phyloP scores from a whole-genome alignment of 2,797 vertebrate species.

The Potorous gilbertii region DNA sequence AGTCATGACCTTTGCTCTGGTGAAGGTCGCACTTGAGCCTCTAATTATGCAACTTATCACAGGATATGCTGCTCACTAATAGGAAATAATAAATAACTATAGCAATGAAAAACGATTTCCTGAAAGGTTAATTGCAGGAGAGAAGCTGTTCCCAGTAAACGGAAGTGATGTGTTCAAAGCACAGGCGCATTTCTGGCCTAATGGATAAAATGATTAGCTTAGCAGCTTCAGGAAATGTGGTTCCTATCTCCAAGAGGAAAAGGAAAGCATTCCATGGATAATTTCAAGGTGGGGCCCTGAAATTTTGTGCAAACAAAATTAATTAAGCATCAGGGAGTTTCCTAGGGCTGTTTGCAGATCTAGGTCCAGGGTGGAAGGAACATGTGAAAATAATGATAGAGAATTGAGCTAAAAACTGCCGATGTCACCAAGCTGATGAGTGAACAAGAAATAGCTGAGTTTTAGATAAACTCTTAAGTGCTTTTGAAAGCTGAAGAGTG shows the following conservation, averaged over 20 bases:
- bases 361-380: slow-evolving; percentile 36
- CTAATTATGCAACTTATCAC: slow-evolving; percentile 69
- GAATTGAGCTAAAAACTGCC: slow-evolving; percentile 60
- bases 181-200: slow-evolving; percentile 65
- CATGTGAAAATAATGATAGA: slow-evolving; percentile 59
- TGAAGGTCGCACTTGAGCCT: slow-evolving; percentile 64
- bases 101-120: slow-evolving; percentile 81
- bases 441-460: background rate
- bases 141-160: slow-evolving; percentile 72
- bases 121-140: slow-evolving; percentile 77
- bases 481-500: slow-evolving; percentile 13
- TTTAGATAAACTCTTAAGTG: slow-evolving; percentile 17
- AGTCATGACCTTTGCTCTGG: slow-evolving; percentile 46
- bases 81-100: slow-evolving; percentile 85
- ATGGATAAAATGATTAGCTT: slow-evolving; percentile 70
- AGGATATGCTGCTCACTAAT: slow-evolving; percentile 77
- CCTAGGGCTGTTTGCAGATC: slow-evolving; percentile 63
- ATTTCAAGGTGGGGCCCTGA: slow-evolving; percentile 68
- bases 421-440: slow-evolving; percentile 14
- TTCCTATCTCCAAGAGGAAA: slow-evolving; percentile 47
- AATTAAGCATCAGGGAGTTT: slow-evolving; percentile 75
- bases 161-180: slow-evolving; percentile 81
- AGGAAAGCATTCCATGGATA: slow-evolving; percentile 55
- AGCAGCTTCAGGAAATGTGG: slow-evolving; percentile 68
- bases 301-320: slow-evolving; percentile 65